phyloP scores from a whole-genome alignment of 2,113 vertebrate species.

The Rhea americana region DNA sequence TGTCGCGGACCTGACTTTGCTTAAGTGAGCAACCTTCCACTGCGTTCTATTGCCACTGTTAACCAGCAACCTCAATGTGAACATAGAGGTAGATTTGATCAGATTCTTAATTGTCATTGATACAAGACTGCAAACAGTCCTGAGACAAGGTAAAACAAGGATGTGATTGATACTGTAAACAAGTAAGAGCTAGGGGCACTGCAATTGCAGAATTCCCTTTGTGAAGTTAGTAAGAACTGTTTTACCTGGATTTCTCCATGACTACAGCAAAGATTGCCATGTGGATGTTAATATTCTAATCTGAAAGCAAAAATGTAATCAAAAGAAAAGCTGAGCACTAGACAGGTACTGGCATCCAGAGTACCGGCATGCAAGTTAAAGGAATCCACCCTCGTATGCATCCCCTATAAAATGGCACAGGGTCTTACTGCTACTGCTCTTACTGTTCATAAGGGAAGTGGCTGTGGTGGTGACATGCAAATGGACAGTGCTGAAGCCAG shows the following conservation, averaged over 20 bases:
- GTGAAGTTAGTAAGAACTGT: background rate
- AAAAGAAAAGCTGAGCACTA: background rate
- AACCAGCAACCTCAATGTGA: background rate
- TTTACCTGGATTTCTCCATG: background rate
- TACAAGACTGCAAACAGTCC: background rate
- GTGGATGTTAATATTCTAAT: background rate
- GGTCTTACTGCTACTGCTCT: background rate
- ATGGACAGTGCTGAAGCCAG: background rate
- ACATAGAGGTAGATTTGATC: constrained; percentile 11
- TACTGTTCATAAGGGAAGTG: background rate
- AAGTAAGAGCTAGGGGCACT: background rate
- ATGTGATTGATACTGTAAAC: constrained; percentile 13
- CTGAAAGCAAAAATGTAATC: background rate
- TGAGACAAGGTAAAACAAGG: background rate
- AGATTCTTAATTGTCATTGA: constrained; percentile 14
- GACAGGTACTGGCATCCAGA: background rate
- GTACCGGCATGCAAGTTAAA: background rate
- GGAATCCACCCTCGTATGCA: background rate
- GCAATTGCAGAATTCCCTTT: background rate
- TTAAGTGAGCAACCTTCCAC: background rate
- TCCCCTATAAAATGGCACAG: background rate
- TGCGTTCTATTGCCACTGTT: background rate
- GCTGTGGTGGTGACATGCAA: background rate
- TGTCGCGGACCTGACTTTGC: background rate
- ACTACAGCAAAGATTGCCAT: background rate